phyloP scores from a whole-genome alignment of 2,113 vertebrate species.

The Corythaixoides concolor region DNA sequence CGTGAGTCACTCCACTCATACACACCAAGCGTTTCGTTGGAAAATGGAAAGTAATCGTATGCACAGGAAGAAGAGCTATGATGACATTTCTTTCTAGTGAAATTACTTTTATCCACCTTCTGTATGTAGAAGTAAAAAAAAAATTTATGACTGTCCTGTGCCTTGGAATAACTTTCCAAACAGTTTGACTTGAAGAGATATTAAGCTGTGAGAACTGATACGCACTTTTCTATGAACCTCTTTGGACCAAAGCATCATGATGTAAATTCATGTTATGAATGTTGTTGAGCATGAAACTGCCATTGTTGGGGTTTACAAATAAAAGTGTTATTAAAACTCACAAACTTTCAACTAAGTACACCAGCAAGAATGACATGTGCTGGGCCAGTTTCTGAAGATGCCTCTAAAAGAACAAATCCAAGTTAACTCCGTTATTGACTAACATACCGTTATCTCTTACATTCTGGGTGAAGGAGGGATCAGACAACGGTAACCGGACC shows the following conservation, averaged over 20 bases:
- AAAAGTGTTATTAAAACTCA: neutral
- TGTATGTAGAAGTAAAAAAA: neutral
- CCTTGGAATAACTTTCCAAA: neutral
- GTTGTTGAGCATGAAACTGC: neutral
- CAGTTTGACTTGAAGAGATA: neutral
- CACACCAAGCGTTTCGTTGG: neutral
- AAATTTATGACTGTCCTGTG: neutral
- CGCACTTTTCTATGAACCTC: neutral
- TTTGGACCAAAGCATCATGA: neutral
- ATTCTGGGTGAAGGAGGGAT: neutral
- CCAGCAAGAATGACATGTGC: neutral
- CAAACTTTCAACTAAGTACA: neutral
- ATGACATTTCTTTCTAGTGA: neutral
- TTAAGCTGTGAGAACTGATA: neutral
- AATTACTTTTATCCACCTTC: neutral
- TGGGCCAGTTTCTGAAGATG: neutral
- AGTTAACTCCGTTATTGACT: neutral
- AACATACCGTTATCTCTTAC: neutral
- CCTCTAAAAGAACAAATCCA: neutral
- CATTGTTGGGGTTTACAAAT: neutral
- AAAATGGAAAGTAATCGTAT: neutral
- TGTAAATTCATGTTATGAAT: neutral
- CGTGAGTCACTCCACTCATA: constrained; percentile 66
- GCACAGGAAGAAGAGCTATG: neutral
- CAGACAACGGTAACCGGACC: neutral